These are phyloP conservation scores for Onychorhynchus coronatus DNA, from an alignment of 2,113 vertebrate genomes.

Conservation along the genomic window DNA sequence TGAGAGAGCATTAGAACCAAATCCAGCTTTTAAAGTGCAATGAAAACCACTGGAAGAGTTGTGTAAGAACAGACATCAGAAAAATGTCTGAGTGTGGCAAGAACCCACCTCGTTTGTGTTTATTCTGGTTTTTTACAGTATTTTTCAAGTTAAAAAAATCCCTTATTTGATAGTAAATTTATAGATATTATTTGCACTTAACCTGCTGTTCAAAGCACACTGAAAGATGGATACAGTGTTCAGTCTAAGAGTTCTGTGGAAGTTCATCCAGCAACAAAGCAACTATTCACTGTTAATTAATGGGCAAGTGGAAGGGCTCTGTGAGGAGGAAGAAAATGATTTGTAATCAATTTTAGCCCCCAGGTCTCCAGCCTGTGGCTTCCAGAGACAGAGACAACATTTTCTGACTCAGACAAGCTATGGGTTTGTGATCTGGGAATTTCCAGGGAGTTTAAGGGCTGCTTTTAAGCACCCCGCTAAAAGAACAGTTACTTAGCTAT, in stretches of 20 bases:
- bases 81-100: neutral
- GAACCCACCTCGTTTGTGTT: neutral
- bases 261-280: neutral
- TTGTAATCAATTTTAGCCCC: neutral
- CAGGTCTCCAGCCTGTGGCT: neutral
- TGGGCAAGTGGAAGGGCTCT: neutral
- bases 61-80: neutral
- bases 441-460: neutral
- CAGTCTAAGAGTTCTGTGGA: neutral
- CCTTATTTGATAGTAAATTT: neutral
- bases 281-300: neutral
- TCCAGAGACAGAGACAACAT: neutral
- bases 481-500: neutral
- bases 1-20: neutral
- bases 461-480: neutral
- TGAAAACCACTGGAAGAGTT: neutral
- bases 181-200: neutral
- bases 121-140: neutral
- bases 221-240: neutral
- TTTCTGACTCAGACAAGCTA: neutral
- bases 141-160: neutral
- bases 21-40: neutral
- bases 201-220: neutral
- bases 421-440: neutral
- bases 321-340: neutral